phyloP scores from a whole-genome alignment of 2,113 vertebrate genomes.

The Plecturocebus donacophilus region DNA sequence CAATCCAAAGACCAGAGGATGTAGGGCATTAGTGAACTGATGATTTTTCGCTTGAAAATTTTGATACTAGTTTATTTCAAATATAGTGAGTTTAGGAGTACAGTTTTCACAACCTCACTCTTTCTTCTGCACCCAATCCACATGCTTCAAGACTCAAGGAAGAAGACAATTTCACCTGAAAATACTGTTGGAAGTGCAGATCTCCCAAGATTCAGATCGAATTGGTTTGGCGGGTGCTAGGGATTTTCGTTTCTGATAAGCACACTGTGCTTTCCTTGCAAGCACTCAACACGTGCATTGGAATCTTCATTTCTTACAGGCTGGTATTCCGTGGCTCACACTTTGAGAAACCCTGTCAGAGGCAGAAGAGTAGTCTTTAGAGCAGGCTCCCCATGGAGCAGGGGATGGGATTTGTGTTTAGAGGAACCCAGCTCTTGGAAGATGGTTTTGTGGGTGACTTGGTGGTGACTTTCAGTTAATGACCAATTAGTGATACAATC shows the following conservation, averaged over 20 bases:
- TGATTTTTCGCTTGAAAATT: neutral
- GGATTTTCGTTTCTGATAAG: neutral
- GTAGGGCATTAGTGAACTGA: neutral
- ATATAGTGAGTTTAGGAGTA: neutral
- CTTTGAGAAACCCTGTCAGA: conserved; percentile 1
- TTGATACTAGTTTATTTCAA: neutral
- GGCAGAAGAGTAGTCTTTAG: neutral
- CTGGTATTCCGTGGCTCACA: neutral
- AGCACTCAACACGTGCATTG: neutral
- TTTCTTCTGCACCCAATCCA: neutral
- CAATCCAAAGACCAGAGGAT: neutral
- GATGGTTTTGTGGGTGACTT: neutral
- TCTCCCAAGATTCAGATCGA: neutral
- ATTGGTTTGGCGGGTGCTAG: neutral
- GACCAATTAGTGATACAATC: neutral
- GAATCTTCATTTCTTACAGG: neutral
- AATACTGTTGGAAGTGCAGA: neutral
- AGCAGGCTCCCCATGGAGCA: neutral
- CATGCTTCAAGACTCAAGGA: neutral
- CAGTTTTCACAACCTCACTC: neutral
- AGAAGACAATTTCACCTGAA: neutral
- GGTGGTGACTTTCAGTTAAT: neutral
- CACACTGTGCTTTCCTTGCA: neutral
- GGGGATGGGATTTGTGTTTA: neutral
- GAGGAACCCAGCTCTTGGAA: neutral